Percentiles rank a stretch among this genome's conserved stretches.
phyloP scores from a whole-genome alignment of 1,140 invertebrate genomes.

The Lethrus apterus region DNA sequence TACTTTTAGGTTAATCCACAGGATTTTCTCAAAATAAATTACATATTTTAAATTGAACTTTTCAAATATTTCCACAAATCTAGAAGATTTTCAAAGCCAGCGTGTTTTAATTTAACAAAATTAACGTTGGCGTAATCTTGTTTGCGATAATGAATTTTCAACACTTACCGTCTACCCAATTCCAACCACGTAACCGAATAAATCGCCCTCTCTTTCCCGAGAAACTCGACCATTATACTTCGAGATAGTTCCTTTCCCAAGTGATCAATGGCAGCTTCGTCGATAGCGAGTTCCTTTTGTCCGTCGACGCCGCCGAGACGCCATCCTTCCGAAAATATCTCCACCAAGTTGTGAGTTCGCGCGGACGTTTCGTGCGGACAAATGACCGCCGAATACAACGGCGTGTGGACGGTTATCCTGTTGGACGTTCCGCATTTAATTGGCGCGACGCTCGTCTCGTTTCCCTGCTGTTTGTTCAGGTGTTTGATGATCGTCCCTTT shows the following conservation, averaged over 20 bases:
- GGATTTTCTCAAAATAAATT: too few species aligned
- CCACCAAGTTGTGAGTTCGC: conserved; percentile 53
- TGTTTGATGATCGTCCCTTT: conserved; percentile 54
- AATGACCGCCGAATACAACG: conserved; percentile 57
- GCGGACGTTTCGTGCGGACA: conserved; percentile 58
- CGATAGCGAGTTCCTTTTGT: conserved; percentile 36
- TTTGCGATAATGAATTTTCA: too few species aligned
- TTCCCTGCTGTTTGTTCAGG: conserved; percentile 45
- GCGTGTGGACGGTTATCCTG: conserved; percentile 64
- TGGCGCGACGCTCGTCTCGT: conserved; percentile 38
- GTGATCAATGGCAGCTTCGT: conserved; percentile 49
- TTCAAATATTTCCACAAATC: too few species aligned
- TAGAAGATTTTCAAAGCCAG: too few species aligned
- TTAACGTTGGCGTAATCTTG: too few species aligned
- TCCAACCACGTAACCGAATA: conserved; percentile 80
- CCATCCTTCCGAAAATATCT: conserved; percentile 82
- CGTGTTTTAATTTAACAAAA: too few species aligned
- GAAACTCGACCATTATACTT: conserved; percentile 68
- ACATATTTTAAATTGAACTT: too few species aligned
- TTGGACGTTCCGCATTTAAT: conserved; percentile 60
- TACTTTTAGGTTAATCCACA: too few species aligned
- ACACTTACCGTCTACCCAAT: conserved; percentile 55
- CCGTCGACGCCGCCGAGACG: conserved; percentile 38
- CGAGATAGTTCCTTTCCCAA: conserved; percentile 54
- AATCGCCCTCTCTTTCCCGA: conserved; percentile 62